Percentiles rank a stretch among this genome's conserved stretches.
These are phyloP conservation scores for Panzeria rudis DNA, from an alignment of 2,888 invertebrate species.

Conservation along the genomic window DNA sequence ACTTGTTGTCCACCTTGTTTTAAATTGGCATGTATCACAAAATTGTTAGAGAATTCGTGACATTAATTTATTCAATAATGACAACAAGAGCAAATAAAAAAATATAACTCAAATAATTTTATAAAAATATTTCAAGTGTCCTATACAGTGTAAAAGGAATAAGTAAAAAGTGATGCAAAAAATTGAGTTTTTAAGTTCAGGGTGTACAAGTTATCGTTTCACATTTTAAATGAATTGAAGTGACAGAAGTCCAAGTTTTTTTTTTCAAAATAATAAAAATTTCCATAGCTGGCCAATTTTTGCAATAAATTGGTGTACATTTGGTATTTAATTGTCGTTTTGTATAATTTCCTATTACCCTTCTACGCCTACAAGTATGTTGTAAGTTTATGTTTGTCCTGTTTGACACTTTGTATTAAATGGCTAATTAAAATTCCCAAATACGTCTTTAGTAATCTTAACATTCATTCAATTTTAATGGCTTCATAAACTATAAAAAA, in stretches of 20 bases:
- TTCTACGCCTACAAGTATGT: no score
- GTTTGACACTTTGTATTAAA: not conserved
- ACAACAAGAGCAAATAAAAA: constrained; percentile 8
- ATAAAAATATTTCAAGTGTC: constrained; percentile 16
- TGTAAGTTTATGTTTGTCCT: not conserved
- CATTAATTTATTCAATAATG: constrained; percentile 63
- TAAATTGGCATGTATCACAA: constrained; percentile 48
- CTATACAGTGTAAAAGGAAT: not conserved
- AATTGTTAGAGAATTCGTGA: constrained; percentile 57
- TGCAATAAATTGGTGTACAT: no score
- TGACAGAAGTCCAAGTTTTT: no score
- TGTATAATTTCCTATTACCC: no score
- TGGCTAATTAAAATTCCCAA: not conserved
- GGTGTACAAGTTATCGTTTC: no score
- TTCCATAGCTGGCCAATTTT: not conserved
- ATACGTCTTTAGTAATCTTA: not conserved
- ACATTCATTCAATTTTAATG: constrained; percentile 12
- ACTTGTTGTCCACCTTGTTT: constrained; percentile 6
- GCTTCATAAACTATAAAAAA: constrained; percentile 10
- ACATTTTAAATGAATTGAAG: no score
- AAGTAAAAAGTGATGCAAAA: not conserved
- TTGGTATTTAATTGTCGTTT: no score
- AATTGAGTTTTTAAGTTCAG: not conserved
- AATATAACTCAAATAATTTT: constrained; percentile 10
- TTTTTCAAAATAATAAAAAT: no score